Evolutionary conservation across 2,113 vertebrate genomes (phyloP), one percentile per base, ranked within the genome.

Genomic region (Boleophthalmus pectinirostris): DNA sequence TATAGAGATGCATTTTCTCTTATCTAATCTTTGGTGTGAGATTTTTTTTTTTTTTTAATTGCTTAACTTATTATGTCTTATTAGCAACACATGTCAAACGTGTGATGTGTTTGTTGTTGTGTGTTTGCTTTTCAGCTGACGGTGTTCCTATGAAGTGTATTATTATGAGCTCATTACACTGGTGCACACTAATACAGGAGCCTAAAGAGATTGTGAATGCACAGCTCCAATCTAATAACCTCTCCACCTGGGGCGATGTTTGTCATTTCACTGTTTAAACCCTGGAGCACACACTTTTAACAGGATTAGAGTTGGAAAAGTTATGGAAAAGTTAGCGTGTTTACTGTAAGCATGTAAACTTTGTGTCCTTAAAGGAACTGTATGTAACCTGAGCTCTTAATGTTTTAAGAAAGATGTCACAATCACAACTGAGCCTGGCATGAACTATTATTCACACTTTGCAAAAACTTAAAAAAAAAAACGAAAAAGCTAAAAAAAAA

Each of bases 201-300:
- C 58, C 58, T 33, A 61, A 61, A 38, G 33, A n/a, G 20, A 38
- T 64, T 64, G 29, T 38, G 33, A 38, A 64, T 38, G 61, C 61
- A 64, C 33, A 64, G 33, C 61, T 38, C 20, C 33, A 43, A 38
- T 64, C 33, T 38, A 64, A 64, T 38, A 64, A 16, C 20, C 29
- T 38, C 33, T 64, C 33, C 29, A 38, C 61, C 33, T 38, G 33
- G 33, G 60, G 61, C 29, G n/a, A 16, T 38, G 33, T 38, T 64
- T 64, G 61, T 38, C 29, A 64, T 38, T 64, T 64, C 61, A 64
- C 18, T 38, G 33, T 43, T 64, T n/a, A 35, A 18, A 64, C 61
- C 33, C 33, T 33, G 33, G 61, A 35, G 33, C 61, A 64, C 61
- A 38, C 5, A 64, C 61, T 43, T 43, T 43, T 64, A 64, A 38